phyloP scores from a whole-genome alignment of 2,888 invertebrate genomes.

The Serripes groenlandicus region DNA sequence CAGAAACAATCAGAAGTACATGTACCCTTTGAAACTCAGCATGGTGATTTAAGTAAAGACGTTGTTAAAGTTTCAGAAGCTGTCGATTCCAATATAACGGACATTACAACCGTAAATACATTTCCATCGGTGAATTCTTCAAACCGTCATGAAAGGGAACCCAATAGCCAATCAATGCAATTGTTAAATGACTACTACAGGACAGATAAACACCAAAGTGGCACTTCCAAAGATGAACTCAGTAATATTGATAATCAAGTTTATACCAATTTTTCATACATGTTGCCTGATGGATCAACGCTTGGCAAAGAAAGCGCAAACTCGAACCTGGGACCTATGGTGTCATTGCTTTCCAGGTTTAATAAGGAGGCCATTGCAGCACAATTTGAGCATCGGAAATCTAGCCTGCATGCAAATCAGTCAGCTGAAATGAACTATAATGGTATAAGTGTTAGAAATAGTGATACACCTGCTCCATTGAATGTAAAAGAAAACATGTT shows the following conservation, averaged over 20 bases:
- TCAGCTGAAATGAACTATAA: not conserved
- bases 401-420: not conserved
- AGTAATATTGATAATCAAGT: not conserved
- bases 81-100: too few species aligned
- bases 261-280: not conserved
- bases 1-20: not conserved
- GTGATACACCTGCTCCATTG: too few species aligned
- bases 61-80: not conserved
- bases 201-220: not conserved
- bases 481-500: not conserved
- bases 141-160: not conserved
- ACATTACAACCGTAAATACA: too few species aligned
- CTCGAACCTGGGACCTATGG: slow-evolving; percentile 41
- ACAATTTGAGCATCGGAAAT: not conserved
- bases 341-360: slow-evolving; percentile 42
- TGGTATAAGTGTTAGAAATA: not conserved
- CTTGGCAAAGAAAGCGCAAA: not conserved
- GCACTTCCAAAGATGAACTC: not conserved
- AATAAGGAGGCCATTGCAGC: slow-evolving; percentile 20
- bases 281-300: not conserved
- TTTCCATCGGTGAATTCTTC: too few species aligned
- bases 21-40: not conserved
- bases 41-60: not conserved
- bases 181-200: not conserved
- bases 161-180: not conserved